Evolutionary conservation across 2,113 vertebrate genomes (phyloP).

Genomic region (Oceanites oceanicus): DNA sequence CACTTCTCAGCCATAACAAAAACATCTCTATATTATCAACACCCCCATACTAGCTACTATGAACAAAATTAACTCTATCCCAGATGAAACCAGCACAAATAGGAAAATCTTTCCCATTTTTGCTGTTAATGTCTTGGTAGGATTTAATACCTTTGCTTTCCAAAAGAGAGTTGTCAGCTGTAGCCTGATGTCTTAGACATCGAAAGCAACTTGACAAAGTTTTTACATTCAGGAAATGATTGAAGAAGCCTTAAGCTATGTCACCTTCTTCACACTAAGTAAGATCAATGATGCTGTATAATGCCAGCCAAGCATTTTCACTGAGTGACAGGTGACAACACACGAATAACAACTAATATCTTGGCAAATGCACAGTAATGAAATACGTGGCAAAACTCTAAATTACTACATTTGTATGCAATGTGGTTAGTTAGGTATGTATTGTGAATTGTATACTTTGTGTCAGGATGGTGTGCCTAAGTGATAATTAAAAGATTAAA

Average conservation of each 20-base stretch:
- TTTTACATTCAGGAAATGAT: background rate
- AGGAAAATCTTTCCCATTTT: background rate
- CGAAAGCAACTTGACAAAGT: background rate
- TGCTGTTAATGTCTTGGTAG: background rate
- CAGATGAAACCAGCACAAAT: too few relatives aligned
- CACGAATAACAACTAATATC: background rate
- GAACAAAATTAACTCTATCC: too few relatives aligned
- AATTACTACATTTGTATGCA: background rate
- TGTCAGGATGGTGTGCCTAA: background rate
- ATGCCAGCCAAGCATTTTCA: background rate
- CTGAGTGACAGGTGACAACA: slow-evolving; percentile 44
- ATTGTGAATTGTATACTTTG: background rate
- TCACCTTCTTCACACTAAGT: background rate
- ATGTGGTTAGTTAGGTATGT: background rate
- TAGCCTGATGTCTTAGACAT: background rate
- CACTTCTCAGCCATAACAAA: too few relatives aligned
- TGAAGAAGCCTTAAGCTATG: background rate
- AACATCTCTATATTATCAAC: too few relatives aligned
- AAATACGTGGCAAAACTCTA: slow-evolving; percentile 16
- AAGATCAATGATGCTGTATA: slow-evolving; percentile 28
- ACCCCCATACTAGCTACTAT: too few relatives aligned
- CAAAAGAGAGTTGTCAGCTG: background rate
- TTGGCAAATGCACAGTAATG: background rate
- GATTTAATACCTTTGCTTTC: background rate
- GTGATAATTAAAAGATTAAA: slow-evolving; percentile 11